Evolutionary conservation across 2,888 invertebrate species (phyloP).

Genomic region (Dilophus febrilis): DNA sequence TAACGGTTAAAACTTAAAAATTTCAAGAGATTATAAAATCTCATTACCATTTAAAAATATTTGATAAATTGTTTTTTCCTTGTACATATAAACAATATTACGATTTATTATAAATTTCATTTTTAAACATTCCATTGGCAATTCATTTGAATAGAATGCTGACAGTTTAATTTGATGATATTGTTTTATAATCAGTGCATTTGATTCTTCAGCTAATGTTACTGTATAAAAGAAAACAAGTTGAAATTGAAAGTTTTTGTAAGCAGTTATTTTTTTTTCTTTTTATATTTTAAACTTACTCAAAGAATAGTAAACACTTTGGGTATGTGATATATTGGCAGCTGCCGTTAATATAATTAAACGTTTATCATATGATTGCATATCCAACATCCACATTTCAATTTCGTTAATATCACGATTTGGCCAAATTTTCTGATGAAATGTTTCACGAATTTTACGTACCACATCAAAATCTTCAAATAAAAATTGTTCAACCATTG

Average conservation of each 20-base stretch:
- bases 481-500: constrained; percentile 48
- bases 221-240: constrained; percentile 14
- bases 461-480: constrained; percentile 56
- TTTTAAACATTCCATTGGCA: constrained; percentile 21
- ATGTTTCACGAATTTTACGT: constrained; percentile 50
- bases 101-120: constrained; percentile 25
- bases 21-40: constrained; percentile 1
- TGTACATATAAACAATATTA: constrained; percentile 24
- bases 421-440: constrained; percentile 51
- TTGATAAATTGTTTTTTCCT: constrained; percentile 24
- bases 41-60: constrained; percentile 12
- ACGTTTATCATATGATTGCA: constrained; percentile 48
- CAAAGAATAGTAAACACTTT: constrained; percentile 53
- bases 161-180: constrained; percentile 24
- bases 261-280: background rate
- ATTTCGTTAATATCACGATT: constrained; percentile 35
- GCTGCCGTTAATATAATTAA: constrained; percentile 57
- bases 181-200: constrained; percentile 16
- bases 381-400: constrained; percentile 59
- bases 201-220: constrained; percentile 16
- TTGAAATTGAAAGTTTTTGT: background rate
- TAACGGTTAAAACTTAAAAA: too few species aligned
- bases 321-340: constrained; percentile 43
- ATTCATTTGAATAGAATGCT: constrained; percentile 21
- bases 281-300: constrained; percentile 31